Base-by-base conservation (phyloP, 2,797 vertebrate genomes). In the Pangasius mekongensis region DNA sequence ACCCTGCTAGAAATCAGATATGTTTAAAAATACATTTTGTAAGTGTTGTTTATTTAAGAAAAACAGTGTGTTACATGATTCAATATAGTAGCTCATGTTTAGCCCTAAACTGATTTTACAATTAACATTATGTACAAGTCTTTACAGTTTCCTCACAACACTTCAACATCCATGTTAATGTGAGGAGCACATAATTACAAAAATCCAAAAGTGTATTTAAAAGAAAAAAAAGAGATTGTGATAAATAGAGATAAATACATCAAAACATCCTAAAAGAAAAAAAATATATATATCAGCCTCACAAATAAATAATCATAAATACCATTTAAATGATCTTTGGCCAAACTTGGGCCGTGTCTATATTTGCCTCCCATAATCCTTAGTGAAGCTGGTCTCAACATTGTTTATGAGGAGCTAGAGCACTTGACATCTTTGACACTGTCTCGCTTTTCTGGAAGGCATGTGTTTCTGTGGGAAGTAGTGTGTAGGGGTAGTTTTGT, bases 171-270 rank as follows among this genome's bases (percentile, higher is more conserved):
- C 93, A 93, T 93, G 94, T 94, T 93, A 90, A 92, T 90, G 90
- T 92, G 94, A 95, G 93, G 93, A 93, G 93, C 88, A 47, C 90
- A 92, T 95, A 95, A 94, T 96, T 96, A 96, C 94, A 96, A 96
- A 96, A 96, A 93, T 92, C 92, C 89, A 94, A 87, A 89, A 93
- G 95, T 94, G 93, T 96, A 91, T 95, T 91, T 91, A 92, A 95
- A 95, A 91, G 94, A 95, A 94, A 91, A 93, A 85, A 95, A 94
- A 94, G 92, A 94, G 93, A 95, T 92, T 92, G 93, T 94, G 92
- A 96, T 96, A 96, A 96, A 96, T 96, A 96, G 91, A 95, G 92
- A 96, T 96, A 96, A 96, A 96, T 96, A 96, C 90, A 93, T 88
- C 82, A 92, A 92, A 82, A 90, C 87, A 89, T 89, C 80, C 0